Percentiles rank a stretch among this genome's conserved stretches.
Conservation (phyloP, 2,888 invertebrate species). For the Pteria penguin region DNA sequence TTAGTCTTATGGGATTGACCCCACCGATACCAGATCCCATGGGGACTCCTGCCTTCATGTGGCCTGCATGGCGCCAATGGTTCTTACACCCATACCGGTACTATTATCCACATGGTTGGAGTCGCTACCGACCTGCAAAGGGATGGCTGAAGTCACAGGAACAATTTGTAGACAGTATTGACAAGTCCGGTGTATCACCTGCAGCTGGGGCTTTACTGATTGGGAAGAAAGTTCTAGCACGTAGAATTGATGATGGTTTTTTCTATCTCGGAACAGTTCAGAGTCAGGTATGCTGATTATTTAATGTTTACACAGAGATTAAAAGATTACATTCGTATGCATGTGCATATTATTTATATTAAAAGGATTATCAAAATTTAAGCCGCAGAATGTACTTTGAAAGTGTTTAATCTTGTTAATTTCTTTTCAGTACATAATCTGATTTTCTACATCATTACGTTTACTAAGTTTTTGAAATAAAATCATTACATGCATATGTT, state of each 20-base stretch:
- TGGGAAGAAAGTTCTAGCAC: constrained; percentile 74
- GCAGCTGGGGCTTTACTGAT: constrained; percentile 77
- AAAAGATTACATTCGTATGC: too few relatives aligned
- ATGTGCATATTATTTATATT: too few relatives aligned
- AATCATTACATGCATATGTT: too few relatives aligned
- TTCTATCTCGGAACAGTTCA: constrained; percentile 78
- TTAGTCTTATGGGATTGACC: constrained; percentile 38
- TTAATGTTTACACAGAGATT: neutral
- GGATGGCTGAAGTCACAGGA: constrained; percentile 71
- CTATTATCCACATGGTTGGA: constrained; percentile 69
- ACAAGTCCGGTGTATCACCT: constrained; percentile 62
- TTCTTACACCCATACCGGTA: constrained; percentile 57
- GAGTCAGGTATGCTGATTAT: constrained; percentile 68
- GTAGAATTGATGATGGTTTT: constrained; percentile 77
- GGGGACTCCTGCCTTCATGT: constrained; percentile 35
- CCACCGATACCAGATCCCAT: constrained; percentile 28
- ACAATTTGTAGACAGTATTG: constrained; percentile 57
- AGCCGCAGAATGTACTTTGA: too few relatives aligned
- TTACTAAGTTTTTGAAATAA: too few relatives aligned
- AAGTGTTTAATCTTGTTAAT: too few relatives aligned
- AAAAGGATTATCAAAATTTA: too few relatives aligned
- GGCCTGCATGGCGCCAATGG: constrained; percentile 50
- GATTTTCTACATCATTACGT: too few relatives aligned
- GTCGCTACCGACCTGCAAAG: constrained; percentile 71
- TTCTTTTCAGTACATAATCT: too few relatives aligned